Percentiles rank a stretch among this genome's conserved stretches.
Conservation (phyloP, 1,140 invertebrate genomes). For the Drosophila ogumai region DNA sequence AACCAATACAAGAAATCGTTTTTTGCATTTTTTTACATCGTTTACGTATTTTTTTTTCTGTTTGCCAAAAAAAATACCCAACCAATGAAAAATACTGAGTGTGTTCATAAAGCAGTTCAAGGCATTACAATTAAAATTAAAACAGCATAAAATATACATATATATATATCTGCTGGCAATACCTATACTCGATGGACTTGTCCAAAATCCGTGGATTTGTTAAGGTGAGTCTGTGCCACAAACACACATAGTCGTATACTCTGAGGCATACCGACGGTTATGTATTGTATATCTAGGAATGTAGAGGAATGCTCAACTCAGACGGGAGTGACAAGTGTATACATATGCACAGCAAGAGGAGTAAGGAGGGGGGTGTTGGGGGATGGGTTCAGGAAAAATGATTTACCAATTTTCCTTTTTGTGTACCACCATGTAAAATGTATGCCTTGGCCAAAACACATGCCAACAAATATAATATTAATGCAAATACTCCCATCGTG, state of each 20-base stretch:
- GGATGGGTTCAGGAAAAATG: not conserved
- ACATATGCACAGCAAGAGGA: conserved; percentile 5
- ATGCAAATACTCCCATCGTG: conserved; percentile 24
- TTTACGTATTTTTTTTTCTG: conserved; percentile 59
- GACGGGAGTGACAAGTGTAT: conserved; percentile 17
- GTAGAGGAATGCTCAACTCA: conserved; percentile 12
- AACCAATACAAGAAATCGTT: conserved; percentile 33
- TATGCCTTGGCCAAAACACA: conserved; percentile 6
- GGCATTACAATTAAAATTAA: conserved; percentile 9
- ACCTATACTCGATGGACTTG: conserved; percentile 11
- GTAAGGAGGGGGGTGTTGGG: too few species aligned
- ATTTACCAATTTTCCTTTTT: conserved; percentile 15
- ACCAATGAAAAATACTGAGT: conserved; percentile 55
- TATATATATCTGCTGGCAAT: not conserved
- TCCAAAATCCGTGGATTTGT: conserved; percentile 14
- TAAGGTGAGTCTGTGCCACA: conserved; percentile 13
- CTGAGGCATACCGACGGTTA: conserved; percentile 11
- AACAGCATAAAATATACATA: not conserved
- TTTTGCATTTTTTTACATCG: conserved; percentile 65
- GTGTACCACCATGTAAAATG: conserved; percentile 14
- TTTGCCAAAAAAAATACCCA: conserved; percentile 41
- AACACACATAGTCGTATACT: not conserved
- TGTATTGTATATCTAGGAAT: conserved; percentile 22
- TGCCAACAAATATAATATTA: conserved; percentile 43
- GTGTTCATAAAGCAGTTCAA: conserved; percentile 64